Evolutionary conservation across 2,113 vertebrate species (phyloP), one percentile per base, ranked within the genome.

Genomic region (Cricetomys ansorgei): DNA sequence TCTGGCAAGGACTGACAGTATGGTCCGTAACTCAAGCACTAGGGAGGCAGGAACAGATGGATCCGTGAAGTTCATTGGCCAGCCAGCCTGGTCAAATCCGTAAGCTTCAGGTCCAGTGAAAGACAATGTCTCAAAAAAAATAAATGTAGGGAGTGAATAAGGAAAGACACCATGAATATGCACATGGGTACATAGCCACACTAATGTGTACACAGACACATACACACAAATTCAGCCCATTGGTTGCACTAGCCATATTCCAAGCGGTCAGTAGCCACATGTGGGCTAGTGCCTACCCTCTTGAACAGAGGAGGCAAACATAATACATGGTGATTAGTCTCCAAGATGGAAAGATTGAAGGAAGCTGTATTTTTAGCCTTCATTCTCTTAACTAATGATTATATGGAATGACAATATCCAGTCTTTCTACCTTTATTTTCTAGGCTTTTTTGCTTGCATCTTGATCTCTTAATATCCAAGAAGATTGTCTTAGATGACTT

Each of bases 371-470:
- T 27, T 45, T 59, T 8, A 27, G 53, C 59, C 37, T 80, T 55
- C 72, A n/a, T 87, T 65, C n/a, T 87, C 59, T 64, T 89, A 62
- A 90, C 34, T 77, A 34, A 19, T 34, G 84, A 93, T 50, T 21
- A 50, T 43, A 11, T 23, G 69, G 40, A 86, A 88, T 31, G 53
- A 13, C 23, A 92, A n/a, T 43, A 13, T 88, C n/a, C 25, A 81
- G 25, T 67, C 27, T 34, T 72, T 85, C 76, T 79, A 76, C 15
- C 4, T 45, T 72, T 64, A 64, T 53, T 84, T 84, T 70, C 55
- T 93, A 16, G 84, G 50, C 65, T 73, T 88, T 86, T 95, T 89
- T 97, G 86, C 53, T 34, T 70, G 12, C 67, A 79, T 83, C 64
- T 43, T 73, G 2, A 19, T 92, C 29, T 88, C 43, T 79, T 75